Conservation (phyloP, 2,113 vertebrate species). For the Bothrops jararaca region DNA sequence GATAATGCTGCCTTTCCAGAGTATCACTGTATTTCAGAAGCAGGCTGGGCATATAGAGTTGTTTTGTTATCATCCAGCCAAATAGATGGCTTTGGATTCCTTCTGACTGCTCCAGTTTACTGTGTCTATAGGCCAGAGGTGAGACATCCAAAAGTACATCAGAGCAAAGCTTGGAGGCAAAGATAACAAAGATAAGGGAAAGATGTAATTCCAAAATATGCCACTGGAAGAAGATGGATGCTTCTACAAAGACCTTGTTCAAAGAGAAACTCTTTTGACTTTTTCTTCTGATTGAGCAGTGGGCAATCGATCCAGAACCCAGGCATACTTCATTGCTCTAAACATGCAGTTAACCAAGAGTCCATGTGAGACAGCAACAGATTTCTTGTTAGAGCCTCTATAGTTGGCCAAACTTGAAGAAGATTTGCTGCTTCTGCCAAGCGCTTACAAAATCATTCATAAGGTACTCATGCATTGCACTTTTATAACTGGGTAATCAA, state of each 20-base stretch:
- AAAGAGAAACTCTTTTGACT: not conserved
- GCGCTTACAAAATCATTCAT: not conserved
- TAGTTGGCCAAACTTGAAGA: not conserved
- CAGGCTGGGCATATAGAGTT: not conserved
- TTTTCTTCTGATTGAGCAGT: not conserved
- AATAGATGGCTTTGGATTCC: not conserved
- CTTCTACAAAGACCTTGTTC: not conserved
- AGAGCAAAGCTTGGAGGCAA: not conserved
- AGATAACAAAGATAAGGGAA: not conserved
- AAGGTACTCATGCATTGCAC: not conserved
- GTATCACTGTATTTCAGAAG: not conserved
- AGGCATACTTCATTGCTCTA: not conserved
- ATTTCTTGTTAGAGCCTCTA: not conserved
- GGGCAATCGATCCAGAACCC: not conserved
- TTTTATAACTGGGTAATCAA: not conserved
- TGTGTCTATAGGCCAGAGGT: not conserved
- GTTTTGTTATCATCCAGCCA: too few species aligned
- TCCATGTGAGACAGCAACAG: not conserved
- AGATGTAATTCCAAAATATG: not conserved
- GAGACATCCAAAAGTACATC: not conserved
- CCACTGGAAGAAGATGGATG: not conserved
- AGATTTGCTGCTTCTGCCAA: not conserved
- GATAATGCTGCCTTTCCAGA: slow-evolving; percentile 1
- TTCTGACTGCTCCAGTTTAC: not conserved
- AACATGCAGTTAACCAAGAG: not conserved